phyloP scores from a whole-genome alignment of 2,113 vertebrate species.

The Heterochromis multidens region DNA sequence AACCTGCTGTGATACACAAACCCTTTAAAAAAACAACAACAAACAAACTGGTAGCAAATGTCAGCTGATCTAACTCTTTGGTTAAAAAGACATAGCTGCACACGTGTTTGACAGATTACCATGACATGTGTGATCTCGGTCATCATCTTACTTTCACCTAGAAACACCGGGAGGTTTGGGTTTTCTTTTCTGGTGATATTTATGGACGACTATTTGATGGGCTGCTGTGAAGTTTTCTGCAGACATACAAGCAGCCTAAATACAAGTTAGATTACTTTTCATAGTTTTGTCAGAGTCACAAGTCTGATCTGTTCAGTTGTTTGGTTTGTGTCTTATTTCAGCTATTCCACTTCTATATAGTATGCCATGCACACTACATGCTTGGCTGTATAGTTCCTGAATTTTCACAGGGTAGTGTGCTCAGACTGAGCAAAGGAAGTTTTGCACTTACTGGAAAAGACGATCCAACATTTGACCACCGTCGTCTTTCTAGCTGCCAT shows the following conservation, averaged over 20 bases:
- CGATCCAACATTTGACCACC: not conserved
- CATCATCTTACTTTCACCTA: not conserved
- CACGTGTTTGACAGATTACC: not conserved
- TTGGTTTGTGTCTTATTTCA: not conserved
- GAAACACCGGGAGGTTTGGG: not conserved
- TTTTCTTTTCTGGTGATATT: not conserved
- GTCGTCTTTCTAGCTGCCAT: not conserved
- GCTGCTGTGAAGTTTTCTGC: not conserved
- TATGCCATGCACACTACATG: not conserved
- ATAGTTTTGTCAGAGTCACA: not conserved
- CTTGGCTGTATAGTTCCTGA: not conserved
- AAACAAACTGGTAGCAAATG: not conserved
- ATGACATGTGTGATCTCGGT: not conserved
- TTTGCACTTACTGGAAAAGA: not conserved
- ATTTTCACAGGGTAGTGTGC: not conserved
- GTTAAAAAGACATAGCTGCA: not conserved
- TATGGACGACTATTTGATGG: not conserved
- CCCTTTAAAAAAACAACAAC: not conserved
- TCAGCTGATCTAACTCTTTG: not conserved
- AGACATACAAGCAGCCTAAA: not conserved
- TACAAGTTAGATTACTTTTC: not conserved
- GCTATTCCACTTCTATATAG: not conserved
- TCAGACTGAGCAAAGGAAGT: not conserved
- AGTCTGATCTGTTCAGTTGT: not conserved
- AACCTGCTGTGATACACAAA: not conserved